Evolutionary conservation across 2,888 invertebrate genomes (phyloP).

Genomic region (Papilio elwesi): DNA sequence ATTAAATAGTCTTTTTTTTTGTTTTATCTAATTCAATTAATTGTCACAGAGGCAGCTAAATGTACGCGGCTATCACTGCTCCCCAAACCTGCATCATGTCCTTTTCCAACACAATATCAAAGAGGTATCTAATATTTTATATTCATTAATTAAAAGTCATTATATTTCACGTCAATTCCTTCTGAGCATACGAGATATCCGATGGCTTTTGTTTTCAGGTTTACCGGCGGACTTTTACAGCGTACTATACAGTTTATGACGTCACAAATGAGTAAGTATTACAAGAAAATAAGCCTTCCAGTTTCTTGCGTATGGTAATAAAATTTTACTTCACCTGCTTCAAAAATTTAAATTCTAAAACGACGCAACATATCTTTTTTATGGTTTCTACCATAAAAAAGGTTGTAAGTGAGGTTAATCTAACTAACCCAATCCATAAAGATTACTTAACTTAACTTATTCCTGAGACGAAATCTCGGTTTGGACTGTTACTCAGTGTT

Average conservation of each 20-base stretch:
- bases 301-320: slow-evolving; percentile 19
- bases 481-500: no score
- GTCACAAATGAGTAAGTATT: slow-evolving; percentile 93
- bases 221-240: slow-evolving; percentile 93
- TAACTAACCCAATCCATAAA: no score
- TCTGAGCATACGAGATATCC: slow-evolving; percentile 45
- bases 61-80: slow-evolving; percentile 94
- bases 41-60: slow-evolving; percentile 91
- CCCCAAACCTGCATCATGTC: slow-evolving; percentile 93
- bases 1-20: no score
- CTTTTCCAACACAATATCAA: slow-evolving; percentile 95
- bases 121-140: slow-evolving; percentile 82
- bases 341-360: slow-evolving; percentile 9
- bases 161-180: slow-evolving; percentile 43
- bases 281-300: slow-evolving; percentile 19
- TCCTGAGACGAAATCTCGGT: no score
- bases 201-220: slow-evolving; percentile 85
- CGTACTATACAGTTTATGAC: slow-evolving; percentile 95
- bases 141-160: not conserved
- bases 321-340: slow-evolving; percentile 28
- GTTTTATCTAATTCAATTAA: slow-evolving; percentile 45
- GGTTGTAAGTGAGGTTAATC: no score
- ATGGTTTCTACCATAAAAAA: no score
- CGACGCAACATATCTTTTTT: not conserved
- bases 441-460: no score